Evolutionary conservation across 2,113 vertebrate species (phyloP).

Genomic region (Menidia beryllina): DNA sequence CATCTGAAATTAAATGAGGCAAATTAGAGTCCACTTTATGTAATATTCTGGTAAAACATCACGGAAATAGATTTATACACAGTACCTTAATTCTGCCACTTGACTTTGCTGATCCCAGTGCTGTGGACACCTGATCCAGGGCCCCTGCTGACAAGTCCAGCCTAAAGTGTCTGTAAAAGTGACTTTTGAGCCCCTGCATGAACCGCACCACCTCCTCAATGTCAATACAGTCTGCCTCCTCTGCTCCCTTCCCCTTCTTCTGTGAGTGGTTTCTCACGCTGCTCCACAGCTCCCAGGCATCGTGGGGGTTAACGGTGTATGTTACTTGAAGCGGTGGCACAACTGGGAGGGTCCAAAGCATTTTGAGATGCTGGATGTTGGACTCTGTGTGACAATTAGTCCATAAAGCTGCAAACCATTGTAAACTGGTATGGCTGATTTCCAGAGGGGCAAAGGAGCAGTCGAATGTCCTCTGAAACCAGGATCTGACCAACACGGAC

Average conservation of each 20-base stretch:
- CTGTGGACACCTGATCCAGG: slow-evolving; percentile 87
- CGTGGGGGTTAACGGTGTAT: slow-evolving; percentile 85
- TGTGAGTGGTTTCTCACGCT: slow-evolving; percentile 76
- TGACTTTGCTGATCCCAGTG: slow-evolving; percentile 87
- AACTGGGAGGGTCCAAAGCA: slow-evolving; percentile 86
- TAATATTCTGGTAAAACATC: not conserved
- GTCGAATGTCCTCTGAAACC: slow-evolving; percentile 93
- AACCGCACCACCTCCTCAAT: slow-evolving; percentile 88
- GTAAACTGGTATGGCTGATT: slow-evolving; percentile 86
- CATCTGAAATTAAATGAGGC: slow-evolving; percentile 80
- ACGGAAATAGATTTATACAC: no score
- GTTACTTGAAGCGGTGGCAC: slow-evolving; percentile 85
- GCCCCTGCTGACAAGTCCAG: slow-evolving; percentile 86
- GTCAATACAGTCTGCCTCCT: slow-evolving; percentile 76
- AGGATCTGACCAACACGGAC: slow-evolving; percentile 83
- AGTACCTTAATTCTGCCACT: slow-evolving; percentile 92
- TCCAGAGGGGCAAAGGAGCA: slow-evolving; percentile 87
- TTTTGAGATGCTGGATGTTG: slow-evolving; percentile 76
- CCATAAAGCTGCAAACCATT: slow-evolving; percentile 93
- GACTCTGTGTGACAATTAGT: slow-evolving; percentile 82
- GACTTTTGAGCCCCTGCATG: slow-evolving; percentile 86
- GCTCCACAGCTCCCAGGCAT: slow-evolving; percentile 91
- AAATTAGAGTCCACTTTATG: slow-evolving; percentile 9
- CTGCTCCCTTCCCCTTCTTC: not conserved
- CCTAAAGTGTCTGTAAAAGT: slow-evolving; percentile 89